Percentiles rank a stretch among this genome's conserved stretches.
Evolutionary conservation across 2,113 vertebrate species (phyloP).

Genomic region (Platanista minor): DNA sequence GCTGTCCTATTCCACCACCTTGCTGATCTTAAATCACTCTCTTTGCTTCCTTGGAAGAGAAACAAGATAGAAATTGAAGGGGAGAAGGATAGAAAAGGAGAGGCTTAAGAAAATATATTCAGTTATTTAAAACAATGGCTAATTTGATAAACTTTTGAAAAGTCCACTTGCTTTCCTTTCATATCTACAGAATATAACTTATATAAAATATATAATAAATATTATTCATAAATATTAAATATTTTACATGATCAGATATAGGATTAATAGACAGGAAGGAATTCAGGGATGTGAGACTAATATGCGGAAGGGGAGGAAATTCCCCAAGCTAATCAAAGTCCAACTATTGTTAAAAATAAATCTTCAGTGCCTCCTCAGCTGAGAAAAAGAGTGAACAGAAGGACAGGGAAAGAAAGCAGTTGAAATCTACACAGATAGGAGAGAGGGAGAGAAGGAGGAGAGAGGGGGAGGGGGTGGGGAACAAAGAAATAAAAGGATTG

Average conservation of each 20-base stretch:
- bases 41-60: constrained; percentile 29
- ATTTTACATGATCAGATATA: constrained; percentile 2
- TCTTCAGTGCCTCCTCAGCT: neutral
- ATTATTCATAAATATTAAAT: neutral
- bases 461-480: neutral
- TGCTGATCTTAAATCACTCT: neutral
- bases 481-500: neutral
- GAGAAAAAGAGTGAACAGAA: neutral
- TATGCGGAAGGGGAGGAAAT: neutral
- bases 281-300: neutral
- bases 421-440: neutral
- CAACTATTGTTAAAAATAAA: neutral
- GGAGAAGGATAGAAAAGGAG: neutral
- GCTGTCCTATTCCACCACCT: neutral
- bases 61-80: neutral
- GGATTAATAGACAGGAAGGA: neutral
- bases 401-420: neutral
- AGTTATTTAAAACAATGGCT: constrained; percentile 2
- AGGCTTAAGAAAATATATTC: neutral
- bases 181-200: neutral
- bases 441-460: neutral
- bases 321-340: neutral
- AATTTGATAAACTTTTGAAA: constrained; percentile 41
- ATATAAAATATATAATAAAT: neutral
- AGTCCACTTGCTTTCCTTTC: constrained; percentile 12